Base-by-base conservation (phyloP, 1,140 invertebrate genomes). In the Heliconius melpomene region DNA sequence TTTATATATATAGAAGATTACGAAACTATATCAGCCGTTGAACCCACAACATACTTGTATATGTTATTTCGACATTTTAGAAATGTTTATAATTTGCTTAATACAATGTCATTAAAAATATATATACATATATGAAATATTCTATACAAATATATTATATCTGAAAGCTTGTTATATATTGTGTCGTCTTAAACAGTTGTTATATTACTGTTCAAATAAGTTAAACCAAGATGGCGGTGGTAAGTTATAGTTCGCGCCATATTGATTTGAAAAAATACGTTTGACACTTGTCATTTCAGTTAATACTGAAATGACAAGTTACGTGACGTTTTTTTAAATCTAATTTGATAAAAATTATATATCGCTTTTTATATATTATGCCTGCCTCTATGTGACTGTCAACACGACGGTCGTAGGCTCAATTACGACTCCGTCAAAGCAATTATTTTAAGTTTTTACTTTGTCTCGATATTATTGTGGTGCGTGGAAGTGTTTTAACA, bases 181-280 rank as follows among this genome's bases (percentile, higher is more conserved):
- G 20, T 66, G 13, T 66, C 60, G 50, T 57, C 54, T 66, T 60
- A 23, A 60, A 9, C 54, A 26, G 8, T 60, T 60, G 60, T 66
- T 66, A 66, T 66, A 66, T 66, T 66, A 66, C 60, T 66, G 60
- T 66, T 66, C 60, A 66, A 66, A 66, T 66, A 66, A 66, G 26
- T 66, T 66, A 66, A 66, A 66, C 60, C 11, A 66, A 66, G 60
- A 66, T 66, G 60, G 26, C 60, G 11, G 26, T 66, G 3, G 6
- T 3, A 66, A 3, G 9, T 29, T 11, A 9, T 6, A 66, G 0
- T 11, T 11, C 60, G 11, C 60, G 60, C 60, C 60, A 66, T 16
- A 16, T 16, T 66, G 11, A 26, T 11, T 23, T 26, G 3, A 7
- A 29, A 66, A 29, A 66, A 29, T 26, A 23, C 26, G 26, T 26